phyloP scores from a whole-genome alignment of 2,888 invertebrate genomes.

The Lepidonotus clava region DNA sequence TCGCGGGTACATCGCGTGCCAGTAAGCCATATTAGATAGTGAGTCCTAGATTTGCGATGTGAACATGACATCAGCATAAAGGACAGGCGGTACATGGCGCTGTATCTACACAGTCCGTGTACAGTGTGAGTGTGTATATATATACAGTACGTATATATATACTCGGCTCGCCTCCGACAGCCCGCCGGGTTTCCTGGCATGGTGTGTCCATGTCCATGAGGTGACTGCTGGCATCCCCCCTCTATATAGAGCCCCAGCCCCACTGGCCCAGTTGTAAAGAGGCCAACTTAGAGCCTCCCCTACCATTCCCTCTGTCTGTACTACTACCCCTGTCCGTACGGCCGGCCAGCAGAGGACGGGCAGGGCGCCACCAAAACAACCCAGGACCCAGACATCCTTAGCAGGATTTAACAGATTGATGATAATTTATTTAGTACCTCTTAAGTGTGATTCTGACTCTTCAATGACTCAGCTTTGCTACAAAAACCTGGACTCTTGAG shows the following conservation, averaged over 20 bases:
- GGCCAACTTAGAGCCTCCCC: constrained; percentile 36
- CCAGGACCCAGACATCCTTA: no score
- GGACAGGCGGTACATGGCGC: neutral
- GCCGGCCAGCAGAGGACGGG: no score
- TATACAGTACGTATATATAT: neutral
- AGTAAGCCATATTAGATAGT: neutral
- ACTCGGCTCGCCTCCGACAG: neutral
- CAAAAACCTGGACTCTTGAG: no score
- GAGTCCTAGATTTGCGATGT: neutral
- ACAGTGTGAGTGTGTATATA: neutral
- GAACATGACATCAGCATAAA: neutral
- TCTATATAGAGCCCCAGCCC: constrained; percentile 41
- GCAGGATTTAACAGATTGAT: no score
- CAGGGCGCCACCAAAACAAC: no score
- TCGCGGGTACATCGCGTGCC: neutral
- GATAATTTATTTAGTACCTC: no score
- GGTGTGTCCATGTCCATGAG: neutral
- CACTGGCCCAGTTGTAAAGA: constrained; percentile 25
- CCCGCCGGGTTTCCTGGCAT: neutral
- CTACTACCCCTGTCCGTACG: no score
- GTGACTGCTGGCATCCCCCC: neutral
- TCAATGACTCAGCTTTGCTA: no score
- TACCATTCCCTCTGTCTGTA: no score
- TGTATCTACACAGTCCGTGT: neutral
- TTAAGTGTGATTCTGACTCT: no score